A percentile compares a stretch with the other conserved stretches of the same genome.
Conservation (phyloP, 2,888 invertebrate genomes). For the Chalcis sispes region DNA sequence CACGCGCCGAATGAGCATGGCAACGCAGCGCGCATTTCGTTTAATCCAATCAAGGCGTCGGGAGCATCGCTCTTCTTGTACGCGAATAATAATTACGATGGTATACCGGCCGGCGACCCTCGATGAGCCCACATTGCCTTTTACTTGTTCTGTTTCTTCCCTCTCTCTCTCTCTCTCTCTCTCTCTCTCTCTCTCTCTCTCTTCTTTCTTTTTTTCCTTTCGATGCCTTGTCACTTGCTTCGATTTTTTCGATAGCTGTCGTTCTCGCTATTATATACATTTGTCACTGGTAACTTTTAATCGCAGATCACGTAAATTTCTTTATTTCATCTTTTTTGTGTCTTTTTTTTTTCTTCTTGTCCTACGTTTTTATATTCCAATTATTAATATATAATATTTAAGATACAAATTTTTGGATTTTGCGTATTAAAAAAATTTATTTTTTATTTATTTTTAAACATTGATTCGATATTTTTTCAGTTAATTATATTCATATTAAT, state of each 20-base stretch:
- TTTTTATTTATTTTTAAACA: no score
- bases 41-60: constrained; percentile 37
- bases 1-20: background rate
- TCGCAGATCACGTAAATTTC: no score
- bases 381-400: no score
- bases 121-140: constrained; percentile 62
- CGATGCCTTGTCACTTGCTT: background rate
- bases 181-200: background rate
- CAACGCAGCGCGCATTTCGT: constrained; percentile 13
- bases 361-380: background rate
- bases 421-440: no score
- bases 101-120: constrained; percentile 70
- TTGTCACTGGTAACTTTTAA: no score
- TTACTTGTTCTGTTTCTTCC: constrained; percentile 19
- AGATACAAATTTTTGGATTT: no score
- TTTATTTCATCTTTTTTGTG: no score
- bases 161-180: background rate
- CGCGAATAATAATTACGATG: constrained; percentile 66
- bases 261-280: no score
- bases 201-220: background rate
- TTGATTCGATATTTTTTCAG: no score
- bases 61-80: constrained; percentile 19
- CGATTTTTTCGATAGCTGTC: no score
- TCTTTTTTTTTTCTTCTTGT: background rate
- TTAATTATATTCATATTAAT: no score